Evolutionary conservation across 2,113 vertebrate species (phyloP), one percentile per base, ranked within the genome.

Genomic region (Clupea harengus): DNA sequence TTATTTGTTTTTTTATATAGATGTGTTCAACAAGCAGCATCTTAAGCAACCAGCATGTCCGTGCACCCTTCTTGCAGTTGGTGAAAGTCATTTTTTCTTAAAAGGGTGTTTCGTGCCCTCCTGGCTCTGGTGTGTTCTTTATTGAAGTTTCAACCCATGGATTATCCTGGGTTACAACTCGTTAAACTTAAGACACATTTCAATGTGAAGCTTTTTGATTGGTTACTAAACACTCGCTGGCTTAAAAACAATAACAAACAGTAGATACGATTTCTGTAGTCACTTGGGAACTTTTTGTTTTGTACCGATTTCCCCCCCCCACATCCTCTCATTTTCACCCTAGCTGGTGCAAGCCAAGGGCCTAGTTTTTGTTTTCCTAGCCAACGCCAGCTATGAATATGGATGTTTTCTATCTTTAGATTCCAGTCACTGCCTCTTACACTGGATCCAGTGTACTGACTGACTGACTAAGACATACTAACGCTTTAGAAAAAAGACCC

Each of bases 1-100:
- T 84, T 83, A 81, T 80, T 78, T 83, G 64, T 49, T 28, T 72
- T 86, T 50, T 25, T 10, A 86, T 75, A 39, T 52, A 9, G 54
- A 80, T 78, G 25, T 39, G 32, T 11, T 5, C 28, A 13, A 32
- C 32, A 84, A 39, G 82, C 75, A 86, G 78, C 87, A 81, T 81
- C 75, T 82, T 46, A 57, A 20, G 17, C 49, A 50, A 18, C 67
- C 44, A 82, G 82, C 85, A 81, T 81, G 83, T 60, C 80, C 17
- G 72, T 32, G 28, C 15, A 15, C 28, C 10, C 28, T 32, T 32
- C 72, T 13, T 32, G 72, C 28, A 5, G 28, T 39, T 17, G 39
- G 28, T 18, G 72, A 78, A 15, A 39, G 72, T 32, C 32, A 28
- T 17, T 39, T 28, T 9, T 39, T 32, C 39, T 78, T 78, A 17